Percentiles rank a stretch among this genome's conserved stretches.
These are phyloP conservation scores for Carabus problematicus DNA, from an alignment of 2,888 invertebrate species.

Conservation along the genomic window DNA sequence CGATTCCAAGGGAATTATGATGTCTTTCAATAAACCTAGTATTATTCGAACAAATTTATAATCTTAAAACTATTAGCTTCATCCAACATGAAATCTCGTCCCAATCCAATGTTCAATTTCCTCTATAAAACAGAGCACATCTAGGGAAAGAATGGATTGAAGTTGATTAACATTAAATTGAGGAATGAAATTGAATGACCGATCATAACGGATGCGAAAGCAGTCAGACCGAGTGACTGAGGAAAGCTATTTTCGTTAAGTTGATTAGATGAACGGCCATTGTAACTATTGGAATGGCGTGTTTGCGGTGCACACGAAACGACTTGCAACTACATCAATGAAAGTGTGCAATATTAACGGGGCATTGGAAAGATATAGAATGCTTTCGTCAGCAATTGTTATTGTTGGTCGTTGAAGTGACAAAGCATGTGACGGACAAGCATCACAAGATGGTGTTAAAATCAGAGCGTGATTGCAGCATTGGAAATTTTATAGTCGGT, in stretches of 20 bases:
- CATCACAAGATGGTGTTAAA: neutral
- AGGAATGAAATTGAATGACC: slow-evolving; percentile 18
- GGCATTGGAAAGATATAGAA: slow-evolving; percentile 5
- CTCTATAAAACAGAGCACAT: no score
- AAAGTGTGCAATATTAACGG: slow-evolving; percentile 25
- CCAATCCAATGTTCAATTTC: no score
- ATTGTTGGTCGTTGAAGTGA: slow-evolving; percentile 18
- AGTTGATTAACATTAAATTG: no score
- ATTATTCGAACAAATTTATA: no score
- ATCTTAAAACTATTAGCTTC: no score
- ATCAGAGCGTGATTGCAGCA: no score
- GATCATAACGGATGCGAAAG: slow-evolving; percentile 15
- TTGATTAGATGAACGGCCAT: neutral
- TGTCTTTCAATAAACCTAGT: no score
- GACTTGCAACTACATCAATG: slow-evolving; percentile 15
- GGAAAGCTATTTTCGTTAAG: slow-evolving; percentile 21
- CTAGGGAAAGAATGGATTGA: no score
- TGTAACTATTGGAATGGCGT: neutral
- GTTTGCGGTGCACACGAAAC: neutral
- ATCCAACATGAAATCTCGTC: no score
- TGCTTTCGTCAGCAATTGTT: slow-evolving; percentile 35
- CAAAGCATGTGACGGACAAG: slow-evolving; percentile 23
- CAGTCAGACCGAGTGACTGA: neutral
- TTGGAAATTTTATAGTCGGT: no score
- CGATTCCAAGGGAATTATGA: no score